Evolutionary conservation across 2,113 vertebrate species (phyloP).

Genomic region (Cavia aperea): DNA sequence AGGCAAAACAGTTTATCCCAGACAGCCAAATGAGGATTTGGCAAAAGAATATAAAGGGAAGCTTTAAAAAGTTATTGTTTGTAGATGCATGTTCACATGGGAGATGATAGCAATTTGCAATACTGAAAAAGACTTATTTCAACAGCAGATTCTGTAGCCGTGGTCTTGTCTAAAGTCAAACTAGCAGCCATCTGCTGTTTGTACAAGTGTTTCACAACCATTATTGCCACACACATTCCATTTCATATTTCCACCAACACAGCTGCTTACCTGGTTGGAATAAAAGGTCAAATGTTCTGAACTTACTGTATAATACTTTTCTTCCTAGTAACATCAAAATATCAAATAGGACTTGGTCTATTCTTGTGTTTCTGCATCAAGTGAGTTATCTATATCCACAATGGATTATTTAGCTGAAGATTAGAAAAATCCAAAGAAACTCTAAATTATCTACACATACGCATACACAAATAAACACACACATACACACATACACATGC

Average conservation of each 20-base stretch:
- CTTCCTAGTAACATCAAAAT: conserved; percentile 52
- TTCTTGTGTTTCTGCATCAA: conserved; percentile 24
- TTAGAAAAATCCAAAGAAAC: not conserved
- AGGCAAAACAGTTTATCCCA: conserved; percentile 38
- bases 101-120: conserved; percentile 36
- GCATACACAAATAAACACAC: not conserved
- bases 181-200: conserved; percentile 67
- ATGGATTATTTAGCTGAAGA: not conserved
- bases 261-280: conserved; percentile 41
- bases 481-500: not conserved
- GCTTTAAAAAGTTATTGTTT: conserved; percentile 49
- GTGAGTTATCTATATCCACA: not conserved
- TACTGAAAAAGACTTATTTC: conserved; percentile 29
- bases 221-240: conserved; percentile 53
- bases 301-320: conserved; percentile 30
- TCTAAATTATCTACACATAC: not conserved
- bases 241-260: conserved; percentile 63
- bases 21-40: conserved; percentile 53
- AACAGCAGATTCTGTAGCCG: conserved; percentile 46
- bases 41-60: conserved; percentile 35
- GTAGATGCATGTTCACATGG: conserved; percentile 9
- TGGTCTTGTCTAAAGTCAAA: conserved; percentile 62
- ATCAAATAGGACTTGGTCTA: conserved; percentile 38
- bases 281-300: conserved; percentile 68
- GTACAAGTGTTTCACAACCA: conserved; percentile 63